Evolutionary conservation across 2,888 invertebrate genomes (phyloP).

Genomic region (Polydrusus tereticollis): DNA sequence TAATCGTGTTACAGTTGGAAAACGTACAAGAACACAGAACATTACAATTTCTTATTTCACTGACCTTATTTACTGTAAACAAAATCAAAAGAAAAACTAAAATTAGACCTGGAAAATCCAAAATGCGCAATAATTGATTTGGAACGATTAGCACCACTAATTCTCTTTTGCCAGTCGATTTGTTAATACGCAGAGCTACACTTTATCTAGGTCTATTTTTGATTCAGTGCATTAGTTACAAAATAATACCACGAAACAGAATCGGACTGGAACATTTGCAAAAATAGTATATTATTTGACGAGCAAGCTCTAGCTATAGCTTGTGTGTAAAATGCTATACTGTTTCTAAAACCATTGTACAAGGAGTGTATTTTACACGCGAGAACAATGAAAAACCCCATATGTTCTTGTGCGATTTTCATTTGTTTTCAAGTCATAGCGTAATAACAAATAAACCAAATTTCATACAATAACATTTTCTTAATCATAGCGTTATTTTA

Average conservation of each 20-base stretch:
- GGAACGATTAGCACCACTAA: constrained; percentile 44
- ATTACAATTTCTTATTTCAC: constrained; percentile 33
- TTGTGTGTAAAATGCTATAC: too few relatives aligned
- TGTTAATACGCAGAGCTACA: constrained; percentile 57
- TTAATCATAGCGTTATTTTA: too few relatives aligned
- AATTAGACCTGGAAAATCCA: constrained; percentile 28
- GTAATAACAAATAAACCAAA: too few relatives aligned
- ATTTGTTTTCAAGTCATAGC: too few relatives aligned
- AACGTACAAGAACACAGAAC: neutral
- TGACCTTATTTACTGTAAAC: constrained; percentile 45
- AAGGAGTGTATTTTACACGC: too few relatives aligned
- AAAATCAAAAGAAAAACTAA: constrained; percentile 32
- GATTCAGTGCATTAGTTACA: constrained; percentile 57
- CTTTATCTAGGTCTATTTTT: constrained; percentile 62
- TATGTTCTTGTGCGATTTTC: too few relatives aligned
- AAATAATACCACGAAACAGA: constrained; percentile 53
- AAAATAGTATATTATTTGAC: too few relatives aligned
- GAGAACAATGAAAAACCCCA: too few relatives aligned
- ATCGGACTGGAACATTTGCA: neutral
- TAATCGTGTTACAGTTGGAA: neutral
- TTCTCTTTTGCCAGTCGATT: constrained; percentile 39
- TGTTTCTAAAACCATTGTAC: too few relatives aligned
- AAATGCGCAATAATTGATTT: constrained; percentile 34
- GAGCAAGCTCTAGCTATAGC: too few relatives aligned
- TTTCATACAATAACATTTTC: too few relatives aligned